A percentile compares a stretch with the other conserved stretches of the same genome.
Conservation (phyloP, 2,797 vertebrate genomes). For the Onychomys torridus region DNA sequence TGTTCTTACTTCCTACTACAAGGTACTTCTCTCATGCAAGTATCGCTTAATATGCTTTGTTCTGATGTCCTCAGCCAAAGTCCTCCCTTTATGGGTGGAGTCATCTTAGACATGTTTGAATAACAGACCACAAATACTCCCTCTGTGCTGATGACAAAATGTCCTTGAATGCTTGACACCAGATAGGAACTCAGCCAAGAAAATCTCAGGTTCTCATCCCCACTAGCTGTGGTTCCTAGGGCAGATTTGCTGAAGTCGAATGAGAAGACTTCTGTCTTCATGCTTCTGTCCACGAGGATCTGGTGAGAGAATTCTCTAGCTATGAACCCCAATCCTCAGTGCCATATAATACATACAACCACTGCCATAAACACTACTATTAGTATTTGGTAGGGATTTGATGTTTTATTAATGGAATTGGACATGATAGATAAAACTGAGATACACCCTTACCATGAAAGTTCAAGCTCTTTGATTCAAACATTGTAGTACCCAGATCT, state of each 20-base stretch:
- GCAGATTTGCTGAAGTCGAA: background rate
- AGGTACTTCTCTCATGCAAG: background rate
- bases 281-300: background rate
- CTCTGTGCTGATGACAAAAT: background rate
- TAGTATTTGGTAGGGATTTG: background rate
- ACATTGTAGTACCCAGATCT: background rate
- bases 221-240: background rate
- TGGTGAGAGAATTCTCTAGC: background rate
- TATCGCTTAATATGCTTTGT: background rate
- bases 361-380: background rate
- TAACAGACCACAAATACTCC: background rate
- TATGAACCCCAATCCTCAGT: background rate
- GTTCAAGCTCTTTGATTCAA: background rate
- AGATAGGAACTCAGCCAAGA: background rate
- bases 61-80: background rate
- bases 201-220: conserved; percentile 7
- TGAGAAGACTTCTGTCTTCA: background rate
- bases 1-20: conserved; percentile 21
- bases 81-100: background rate
- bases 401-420: background rate
- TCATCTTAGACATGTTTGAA: background rate
- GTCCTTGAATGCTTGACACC: background rate
- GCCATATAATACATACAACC: background rate
- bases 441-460: background rate
- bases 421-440: conserved; percentile 35